phyloP scores from a whole-genome alignment of 2,888 invertebrate genomes.

The Apamea crenata region DNA sequence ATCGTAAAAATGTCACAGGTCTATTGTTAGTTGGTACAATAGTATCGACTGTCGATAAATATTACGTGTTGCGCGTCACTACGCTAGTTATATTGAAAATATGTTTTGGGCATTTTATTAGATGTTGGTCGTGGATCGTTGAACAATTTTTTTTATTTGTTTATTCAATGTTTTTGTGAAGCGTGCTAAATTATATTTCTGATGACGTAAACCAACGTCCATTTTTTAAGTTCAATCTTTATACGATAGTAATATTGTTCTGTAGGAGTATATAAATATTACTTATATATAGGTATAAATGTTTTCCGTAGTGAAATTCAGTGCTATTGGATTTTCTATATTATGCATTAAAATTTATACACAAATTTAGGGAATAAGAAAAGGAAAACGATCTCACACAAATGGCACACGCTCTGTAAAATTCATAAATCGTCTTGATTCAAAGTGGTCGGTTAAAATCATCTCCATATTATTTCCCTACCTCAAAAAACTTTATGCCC shows the following conservation, averaged over 20 bases:
- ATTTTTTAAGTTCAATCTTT: not conserved
- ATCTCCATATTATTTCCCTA: not conserved
- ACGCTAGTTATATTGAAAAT: constrained; percentile 50
- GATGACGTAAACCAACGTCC: not conserved
- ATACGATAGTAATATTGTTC: not conserved
- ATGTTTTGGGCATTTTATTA: constrained; percentile 45
- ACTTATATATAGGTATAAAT: no score
- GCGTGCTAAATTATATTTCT: not conserved
- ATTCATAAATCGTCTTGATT: not conserved
- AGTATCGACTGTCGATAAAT: constrained; percentile 76
- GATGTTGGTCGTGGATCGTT: constrained; percentile 15
- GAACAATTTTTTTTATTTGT: constrained; percentile 6
- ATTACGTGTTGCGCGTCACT: constrained; percentile 67
- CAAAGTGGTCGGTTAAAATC: not conserved
- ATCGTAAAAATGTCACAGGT: constrained; percentile 73
- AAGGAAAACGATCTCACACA: not conserved
- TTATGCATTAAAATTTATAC: not conserved
- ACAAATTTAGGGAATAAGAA: not conserved
- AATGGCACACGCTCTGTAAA: not conserved
- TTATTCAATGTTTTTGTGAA: not conserved
- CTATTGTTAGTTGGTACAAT: constrained; percentile 67
- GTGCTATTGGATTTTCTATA: not conserved
- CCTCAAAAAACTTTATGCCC: constrained; percentile 9
- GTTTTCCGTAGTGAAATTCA: not conserved
- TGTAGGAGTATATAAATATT: no score